A percentile compares a stretch with the other conserved stretches of the same genome.
Conservation (phyloP, 2,113 vertebrate species). For the Pitta sordida region DNA sequence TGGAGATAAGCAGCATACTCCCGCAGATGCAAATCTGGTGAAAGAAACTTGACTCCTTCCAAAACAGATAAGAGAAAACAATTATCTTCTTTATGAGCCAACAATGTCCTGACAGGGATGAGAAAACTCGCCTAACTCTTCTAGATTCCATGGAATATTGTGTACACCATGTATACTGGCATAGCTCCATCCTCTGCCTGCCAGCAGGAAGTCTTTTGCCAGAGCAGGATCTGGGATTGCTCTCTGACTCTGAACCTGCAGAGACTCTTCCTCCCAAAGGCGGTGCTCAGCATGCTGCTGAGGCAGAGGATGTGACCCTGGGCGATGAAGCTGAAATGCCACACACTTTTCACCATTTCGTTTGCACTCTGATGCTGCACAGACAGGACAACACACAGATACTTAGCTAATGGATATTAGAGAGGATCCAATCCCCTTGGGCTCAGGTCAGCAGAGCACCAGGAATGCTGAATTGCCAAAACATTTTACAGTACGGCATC, state of each 20-base stretch:
- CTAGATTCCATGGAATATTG: not conserved
- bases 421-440: not conserved
- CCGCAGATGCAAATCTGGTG: not conserved
- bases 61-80: not conserved
- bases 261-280: not conserved
- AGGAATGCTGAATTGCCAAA: not conserved
- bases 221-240: not conserved
- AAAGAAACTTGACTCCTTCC: not conserved
- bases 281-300: rapidly evolving
- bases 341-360: rapidly evolving
- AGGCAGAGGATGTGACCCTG: not conserved
- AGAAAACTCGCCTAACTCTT: not conserved
- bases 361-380: not conserved
- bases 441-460: not conserved
- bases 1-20: not conserved
- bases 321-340: not conserved
- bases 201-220: not conserved
- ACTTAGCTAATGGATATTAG: not conserved
- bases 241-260: not conserved
- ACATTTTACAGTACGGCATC: not conserved
- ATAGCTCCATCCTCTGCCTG: not conserved
- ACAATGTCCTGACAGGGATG: not conserved
- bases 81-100: not conserved
- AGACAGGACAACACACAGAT: rapidly evolving
- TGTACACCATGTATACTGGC: not conserved